phyloP scores from a whole-genome alignment of 2,888 invertebrate genomes.

The Frankliniella fusca region DNA sequence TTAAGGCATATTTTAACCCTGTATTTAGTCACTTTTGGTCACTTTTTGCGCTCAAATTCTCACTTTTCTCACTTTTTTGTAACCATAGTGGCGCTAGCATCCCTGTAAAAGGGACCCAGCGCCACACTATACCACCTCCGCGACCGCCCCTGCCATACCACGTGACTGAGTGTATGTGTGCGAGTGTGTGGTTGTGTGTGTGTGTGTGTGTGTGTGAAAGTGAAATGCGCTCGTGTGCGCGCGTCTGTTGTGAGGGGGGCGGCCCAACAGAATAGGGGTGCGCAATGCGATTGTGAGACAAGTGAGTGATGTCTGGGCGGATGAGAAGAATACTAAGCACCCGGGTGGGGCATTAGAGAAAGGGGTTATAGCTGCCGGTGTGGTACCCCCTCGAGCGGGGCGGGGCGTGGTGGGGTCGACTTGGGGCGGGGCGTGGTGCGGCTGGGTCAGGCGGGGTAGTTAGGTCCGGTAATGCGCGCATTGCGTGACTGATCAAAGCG shows the following conservation, averaged over 20 bases:
- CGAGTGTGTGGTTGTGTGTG: not conserved
- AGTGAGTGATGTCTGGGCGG: not conserved
- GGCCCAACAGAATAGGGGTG: not conserved
- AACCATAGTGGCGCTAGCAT: too few species aligned
- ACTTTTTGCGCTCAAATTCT: too few species aligned
- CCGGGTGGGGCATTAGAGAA: not conserved
- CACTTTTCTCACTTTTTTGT: too few species aligned
- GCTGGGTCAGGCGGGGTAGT: not conserved
- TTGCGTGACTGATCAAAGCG: constrained; percentile 24
- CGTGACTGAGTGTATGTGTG: not conserved
- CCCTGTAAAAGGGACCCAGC: not conserved
- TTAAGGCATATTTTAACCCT: too few species aligned
- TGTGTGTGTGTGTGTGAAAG: not conserved
- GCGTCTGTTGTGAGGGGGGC: not conserved
- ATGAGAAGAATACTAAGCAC: constrained; percentile 4
- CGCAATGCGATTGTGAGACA: not conserved
- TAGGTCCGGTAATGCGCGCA: constrained; percentile 15
- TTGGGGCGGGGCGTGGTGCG: not conserved
- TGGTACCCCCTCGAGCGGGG: not conserved
- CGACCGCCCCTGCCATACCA: not conserved
- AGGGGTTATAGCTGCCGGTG: not conserved
- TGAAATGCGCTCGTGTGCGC: too few species aligned
- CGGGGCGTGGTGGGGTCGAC: not conserved
- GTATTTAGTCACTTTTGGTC: too few species aligned
- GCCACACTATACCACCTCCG: not conserved